Base-by-base conservation (phyloP, 2,888 invertebrate species). In the Drosophila eohydei region DNA sequence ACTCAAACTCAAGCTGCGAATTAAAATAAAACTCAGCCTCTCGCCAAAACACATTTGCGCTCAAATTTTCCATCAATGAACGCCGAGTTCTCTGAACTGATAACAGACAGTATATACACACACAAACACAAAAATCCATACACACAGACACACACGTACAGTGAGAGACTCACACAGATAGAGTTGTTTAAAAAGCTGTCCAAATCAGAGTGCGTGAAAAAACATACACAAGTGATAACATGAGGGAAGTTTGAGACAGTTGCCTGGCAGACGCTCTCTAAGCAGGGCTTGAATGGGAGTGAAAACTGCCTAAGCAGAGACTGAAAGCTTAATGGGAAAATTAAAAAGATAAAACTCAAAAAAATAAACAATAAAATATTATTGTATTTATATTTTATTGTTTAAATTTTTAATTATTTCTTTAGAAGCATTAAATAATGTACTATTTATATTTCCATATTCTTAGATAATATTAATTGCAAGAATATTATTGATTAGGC, bases 1-100 rank as follows among this genome's bases (percentile, higher is more conserved):
- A 78, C 80, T 84, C 72, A 80, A 66, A 55, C 77, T 83, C 84
- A 79, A 60, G 71, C 43, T 44, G 48, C 51, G 38, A 41, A 43
- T 34, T 51, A 54, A 56, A 58, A 58, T 26, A 52, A 63, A 71
- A 61, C 69, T 83, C 81, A 72, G 60, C 46, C 56, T 41, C 50
- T 43, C 60, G 55, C 46, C 54, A 8, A 40, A 52, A 38, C 38
- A 36, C 34, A 52, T 44, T 64, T 62, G 44, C 69, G 48, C 85
- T 86, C 87, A 86, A 83, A 80, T 74, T 78, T 84, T 76, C 87
- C 87, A 87, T 85, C 83, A 83, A 84, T 83, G 87, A 84, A 73
- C 81, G 77, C 71, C 66, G 77, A 70, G 83, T 83, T 73, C 73
- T 72, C 74, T 77, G 73, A 82, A 82, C 83, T 83, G 83, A 83